A percentile compares a stretch with the other conserved stretches of the same genome.
Conservation (phyloP, 2,113 vertebrate species). For the Cottus gobio region DNA sequence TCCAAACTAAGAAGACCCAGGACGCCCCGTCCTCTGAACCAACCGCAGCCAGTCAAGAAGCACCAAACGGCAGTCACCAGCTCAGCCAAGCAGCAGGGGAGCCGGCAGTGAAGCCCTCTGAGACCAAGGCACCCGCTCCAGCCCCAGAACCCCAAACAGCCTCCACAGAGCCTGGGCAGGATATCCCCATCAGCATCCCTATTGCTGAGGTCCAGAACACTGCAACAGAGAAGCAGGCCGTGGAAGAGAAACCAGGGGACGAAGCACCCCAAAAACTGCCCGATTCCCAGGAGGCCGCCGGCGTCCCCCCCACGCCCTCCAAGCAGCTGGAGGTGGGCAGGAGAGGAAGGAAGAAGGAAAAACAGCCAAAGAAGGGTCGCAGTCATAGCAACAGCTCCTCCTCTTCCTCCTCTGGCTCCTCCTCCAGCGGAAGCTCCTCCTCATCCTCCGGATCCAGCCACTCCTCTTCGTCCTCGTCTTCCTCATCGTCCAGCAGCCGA, state of each 20-base stretch:
- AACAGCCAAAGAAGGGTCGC: constrained; percentile 83
- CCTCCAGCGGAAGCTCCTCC: constrained; percentile 88
- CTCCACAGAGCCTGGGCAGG: not conserved
- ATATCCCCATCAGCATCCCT: not conserved
- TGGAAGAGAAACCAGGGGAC: constrained; percentile 1
- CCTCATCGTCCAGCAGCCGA: constrained; percentile 88
- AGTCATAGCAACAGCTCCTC: constrained; percentile 83
- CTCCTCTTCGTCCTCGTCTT: constrained; percentile 89
- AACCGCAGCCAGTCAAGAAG: constrained; percentile 29
- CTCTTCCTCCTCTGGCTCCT: constrained; percentile 85
- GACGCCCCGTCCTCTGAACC: constrained; percentile 70
- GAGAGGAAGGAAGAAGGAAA: constrained; percentile 82
- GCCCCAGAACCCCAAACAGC: constrained; percentile 20
- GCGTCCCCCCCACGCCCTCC: not conserved
- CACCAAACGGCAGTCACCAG: not conserved
- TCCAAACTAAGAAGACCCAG: constrained; percentile 69
- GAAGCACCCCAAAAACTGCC: constrained; percentile 19
- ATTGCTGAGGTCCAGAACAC: constrained; percentile 2
- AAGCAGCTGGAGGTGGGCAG: constrained; percentile 15
- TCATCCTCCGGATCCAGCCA: constrained; percentile 86
- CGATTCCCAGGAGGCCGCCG: constrained; percentile 16
- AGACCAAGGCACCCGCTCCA: not conserved
- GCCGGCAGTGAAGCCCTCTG: constrained; percentile 13
- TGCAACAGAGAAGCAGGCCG: not conserved
- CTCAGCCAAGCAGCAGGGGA: constrained; percentile 13